Conservation (phyloP, 2,113 vertebrate genomes). For the Coptodon rendalli region DNA sequence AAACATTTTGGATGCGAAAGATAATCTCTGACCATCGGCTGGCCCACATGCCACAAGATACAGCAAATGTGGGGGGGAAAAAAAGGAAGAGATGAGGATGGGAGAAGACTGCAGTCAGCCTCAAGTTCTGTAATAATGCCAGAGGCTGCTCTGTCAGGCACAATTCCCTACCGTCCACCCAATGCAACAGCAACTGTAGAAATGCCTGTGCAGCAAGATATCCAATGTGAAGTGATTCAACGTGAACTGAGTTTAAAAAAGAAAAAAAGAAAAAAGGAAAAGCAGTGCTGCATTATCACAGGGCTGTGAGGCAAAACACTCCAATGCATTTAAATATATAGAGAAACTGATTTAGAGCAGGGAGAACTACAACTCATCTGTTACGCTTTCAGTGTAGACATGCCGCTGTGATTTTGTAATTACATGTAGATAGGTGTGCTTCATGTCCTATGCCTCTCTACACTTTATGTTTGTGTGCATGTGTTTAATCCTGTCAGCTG, state of each 20-base stretch:
- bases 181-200: constrained; percentile 30
- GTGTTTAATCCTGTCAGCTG: background rate
- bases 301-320: background rate
- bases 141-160: constrained; percentile 51
- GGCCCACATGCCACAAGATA: background rate
- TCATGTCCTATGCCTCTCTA: background rate
- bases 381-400: constrained; percentile 1
- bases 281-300: constrained; percentile 8
- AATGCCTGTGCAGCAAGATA: constrained; percentile 39
- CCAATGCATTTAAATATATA: background rate
- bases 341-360: background rate
- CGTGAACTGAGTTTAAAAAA: background rate
- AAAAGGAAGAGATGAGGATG: constrained; percentile 9
- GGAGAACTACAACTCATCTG: background rate
- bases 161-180: constrained; percentile 45
- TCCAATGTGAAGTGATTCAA: constrained; percentile 47
- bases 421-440: background rate
- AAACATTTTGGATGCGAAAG: background rate
- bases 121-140: constrained; percentile 18
- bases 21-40: background rate
- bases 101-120: constrained; percentile 47
- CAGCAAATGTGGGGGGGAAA: background rate
- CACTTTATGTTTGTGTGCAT: background rate
- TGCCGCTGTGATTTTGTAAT: constrained; percentile 16
- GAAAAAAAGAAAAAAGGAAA: background rate